Evolutionary conservation across 2,113 vertebrate species (phyloP).

Genomic region (Silurus glanis): DNA sequence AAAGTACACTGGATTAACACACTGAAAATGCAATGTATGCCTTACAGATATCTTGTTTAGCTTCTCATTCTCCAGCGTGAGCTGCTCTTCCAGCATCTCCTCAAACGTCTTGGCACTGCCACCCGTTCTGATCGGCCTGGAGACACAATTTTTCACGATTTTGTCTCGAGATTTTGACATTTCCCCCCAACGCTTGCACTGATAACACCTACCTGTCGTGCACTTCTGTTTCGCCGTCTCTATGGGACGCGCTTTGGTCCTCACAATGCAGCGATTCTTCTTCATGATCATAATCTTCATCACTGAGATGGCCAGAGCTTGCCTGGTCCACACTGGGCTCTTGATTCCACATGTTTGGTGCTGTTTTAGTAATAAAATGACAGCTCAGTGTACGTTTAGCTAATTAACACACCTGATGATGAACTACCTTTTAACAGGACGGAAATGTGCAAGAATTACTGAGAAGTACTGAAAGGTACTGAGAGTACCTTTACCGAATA

Average conservation of each 20-base stretch:
- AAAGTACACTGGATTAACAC: neutral
- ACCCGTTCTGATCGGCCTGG: conserved; percentile 82
- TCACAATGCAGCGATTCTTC: conserved; percentile 33
- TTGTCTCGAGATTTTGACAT: neutral
- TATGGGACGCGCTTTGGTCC: neutral
- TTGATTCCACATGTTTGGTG: conserved; percentile 39
- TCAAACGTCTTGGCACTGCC: conserved; percentile 85
- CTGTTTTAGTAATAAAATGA: conserved; percentile 12
- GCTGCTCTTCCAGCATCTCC: conserved; percentile 89
- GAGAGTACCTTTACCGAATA: neutral
- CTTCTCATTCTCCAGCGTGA: conserved; percentile 83
- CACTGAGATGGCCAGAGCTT: conserved; percentile 1
- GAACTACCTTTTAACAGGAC: neutral
- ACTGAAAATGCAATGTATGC: neutral
- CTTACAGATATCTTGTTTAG: conserved; percentile 73
- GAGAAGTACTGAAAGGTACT: neutral
- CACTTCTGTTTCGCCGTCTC: neutral
- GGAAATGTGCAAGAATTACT: neutral
- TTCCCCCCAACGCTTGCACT: neutral
- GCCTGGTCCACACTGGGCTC: conserved; percentile 31
- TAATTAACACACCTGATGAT: neutral
- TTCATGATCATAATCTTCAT: conserved; percentile 38
- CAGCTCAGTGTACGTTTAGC: neutral
- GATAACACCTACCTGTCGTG: conserved; percentile 61
- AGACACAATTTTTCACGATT: neutral